Conservation (phyloP, 1,140 invertebrate genomes). For the Oedothorax gibbosus region DNA sequence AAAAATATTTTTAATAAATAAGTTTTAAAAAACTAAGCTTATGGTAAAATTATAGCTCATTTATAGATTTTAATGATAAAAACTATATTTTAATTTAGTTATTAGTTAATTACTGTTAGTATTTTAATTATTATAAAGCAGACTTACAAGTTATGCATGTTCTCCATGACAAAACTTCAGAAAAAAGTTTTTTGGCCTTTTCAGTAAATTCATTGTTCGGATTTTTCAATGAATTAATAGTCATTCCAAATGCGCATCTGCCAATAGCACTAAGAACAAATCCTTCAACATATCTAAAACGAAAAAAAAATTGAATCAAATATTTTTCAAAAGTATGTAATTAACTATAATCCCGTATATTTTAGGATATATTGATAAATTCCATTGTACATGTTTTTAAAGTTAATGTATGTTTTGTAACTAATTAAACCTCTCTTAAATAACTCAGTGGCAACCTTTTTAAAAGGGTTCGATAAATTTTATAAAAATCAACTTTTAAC, state of each 20-base stretch:
- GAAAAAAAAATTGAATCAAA: not conserved
- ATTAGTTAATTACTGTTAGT: not conserved
- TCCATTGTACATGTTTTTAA: no score
- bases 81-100: no score
- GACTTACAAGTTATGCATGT: slow-evolving; percentile 27
- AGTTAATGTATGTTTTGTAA: no score
- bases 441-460: no score
- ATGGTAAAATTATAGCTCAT: not conserved
- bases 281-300: slow-evolving; percentile 64
- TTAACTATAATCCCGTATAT: not conserved
- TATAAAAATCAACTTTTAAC: no score
- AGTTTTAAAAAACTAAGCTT: no score
- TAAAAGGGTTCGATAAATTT: no score
- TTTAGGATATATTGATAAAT: no score
- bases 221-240: slow-evolving; percentile 71
- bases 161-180: slow-evolving; percentile 1
- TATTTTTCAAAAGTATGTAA: not conserved
- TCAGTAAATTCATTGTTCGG: slow-evolving; percentile 66
- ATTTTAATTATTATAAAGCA: no score
- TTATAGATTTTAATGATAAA: no score
- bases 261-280: slow-evolving; percentile 76
- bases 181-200: slow-evolving; percentile 62
- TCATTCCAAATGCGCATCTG: slow-evolving; percentile 73
- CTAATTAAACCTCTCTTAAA: no score
- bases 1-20: not conserved